Percentiles rank a stretch among this genome's conserved stretches.
Evolutionary conservation across 2,888 invertebrate species (phyloP).

Genomic region (Endotricha flammealis): DNA sequence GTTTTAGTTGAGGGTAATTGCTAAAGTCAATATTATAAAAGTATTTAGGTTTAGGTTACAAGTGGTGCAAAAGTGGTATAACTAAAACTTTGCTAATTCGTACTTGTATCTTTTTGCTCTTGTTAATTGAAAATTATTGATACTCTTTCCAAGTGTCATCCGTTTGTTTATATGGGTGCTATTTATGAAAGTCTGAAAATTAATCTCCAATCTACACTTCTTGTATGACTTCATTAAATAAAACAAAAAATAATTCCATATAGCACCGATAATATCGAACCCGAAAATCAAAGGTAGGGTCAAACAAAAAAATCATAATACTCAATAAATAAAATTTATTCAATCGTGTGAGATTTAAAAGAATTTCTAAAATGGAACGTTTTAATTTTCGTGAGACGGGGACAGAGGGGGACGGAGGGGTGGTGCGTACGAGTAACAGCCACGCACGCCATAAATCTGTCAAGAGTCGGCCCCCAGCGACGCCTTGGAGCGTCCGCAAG

Average conservation of each 20-base stretch:
- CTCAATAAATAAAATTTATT: slow-evolving; percentile 35
- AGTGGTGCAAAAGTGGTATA: too few species aligned
- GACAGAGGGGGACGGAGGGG: slow-evolving; percentile 26
- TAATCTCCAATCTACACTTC: too few species aligned
- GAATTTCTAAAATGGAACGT: slow-evolving; percentile 53
- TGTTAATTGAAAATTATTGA: too few species aligned
- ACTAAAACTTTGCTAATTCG: too few species aligned
- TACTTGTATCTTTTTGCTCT: too few species aligned
- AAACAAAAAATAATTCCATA: slow-evolving; percentile 8
- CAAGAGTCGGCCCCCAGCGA: slow-evolving; percentile 56
- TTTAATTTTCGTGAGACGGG: slow-evolving; percentile 55
- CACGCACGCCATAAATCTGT: slow-evolving; percentile 70
- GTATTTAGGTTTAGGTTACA: too few species aligned
- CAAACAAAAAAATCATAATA: slow-evolving; percentile 28
- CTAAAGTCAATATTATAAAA: too few species aligned
- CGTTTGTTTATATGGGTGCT: too few species aligned
- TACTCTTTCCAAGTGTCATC: too few species aligned
- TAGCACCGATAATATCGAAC: slow-evolving; percentile 7
- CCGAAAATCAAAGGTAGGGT: slow-evolving; percentile 20
- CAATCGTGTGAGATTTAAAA: slow-evolving; percentile 43
- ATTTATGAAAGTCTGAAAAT: too few species aligned
- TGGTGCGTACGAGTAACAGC: slow-evolving; percentile 51
- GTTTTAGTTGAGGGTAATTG: too few species aligned
- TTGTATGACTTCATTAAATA: too few species aligned
- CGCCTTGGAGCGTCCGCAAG: slow-evolving; percentile 52